A percentile compares a stretch with the other conserved stretches of the same genome.
Conservation (phyloP, 64 coral and sea anemone genomes). For the Anthopleura sola region DNA sequence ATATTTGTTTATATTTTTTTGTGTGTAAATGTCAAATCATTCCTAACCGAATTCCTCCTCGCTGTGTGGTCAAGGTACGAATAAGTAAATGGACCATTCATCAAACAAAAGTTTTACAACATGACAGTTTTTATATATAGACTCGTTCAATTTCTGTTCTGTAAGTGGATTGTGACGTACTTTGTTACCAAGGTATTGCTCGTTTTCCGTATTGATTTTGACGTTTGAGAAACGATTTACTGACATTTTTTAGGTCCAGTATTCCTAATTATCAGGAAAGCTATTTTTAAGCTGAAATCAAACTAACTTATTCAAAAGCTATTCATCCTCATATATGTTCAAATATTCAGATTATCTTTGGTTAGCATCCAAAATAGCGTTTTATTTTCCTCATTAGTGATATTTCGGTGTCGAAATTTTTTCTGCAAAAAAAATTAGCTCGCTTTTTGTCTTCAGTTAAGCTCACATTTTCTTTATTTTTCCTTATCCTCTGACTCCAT, state of each 20-base stretch:
- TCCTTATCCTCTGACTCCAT: too few relatives aligned
- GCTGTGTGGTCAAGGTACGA: not conserved
- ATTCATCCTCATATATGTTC: not conserved
- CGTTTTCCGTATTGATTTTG: not conserved
- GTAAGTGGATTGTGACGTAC: not conserved
- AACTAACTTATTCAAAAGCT: not conserved
- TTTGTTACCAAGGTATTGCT: not conserved
- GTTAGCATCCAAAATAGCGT: not conserved
- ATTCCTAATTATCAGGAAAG: slow-evolving; percentile 6
- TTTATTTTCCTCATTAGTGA: not conserved
- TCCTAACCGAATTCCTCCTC: not conserved
- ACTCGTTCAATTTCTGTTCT: not conserved
- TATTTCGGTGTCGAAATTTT: too few relatives aligned
- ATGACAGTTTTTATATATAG: not conserved
- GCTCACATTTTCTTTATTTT: not conserved
- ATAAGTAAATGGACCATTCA: not conserved
- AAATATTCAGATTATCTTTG: not conserved
- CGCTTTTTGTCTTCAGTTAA: not conserved
- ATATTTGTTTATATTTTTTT: too few relatives aligned
- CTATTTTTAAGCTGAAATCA: not conserved
- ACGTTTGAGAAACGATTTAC: not conserved
- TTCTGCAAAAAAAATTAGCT: too few relatives aligned
- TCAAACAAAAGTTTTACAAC: not conserved
- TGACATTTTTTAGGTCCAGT: not conserved
- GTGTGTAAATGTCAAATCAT: not conserved